Conservation (phyloP, 2,797 vertebrate species). For the Gastrophryne carolinensis region DNA sequence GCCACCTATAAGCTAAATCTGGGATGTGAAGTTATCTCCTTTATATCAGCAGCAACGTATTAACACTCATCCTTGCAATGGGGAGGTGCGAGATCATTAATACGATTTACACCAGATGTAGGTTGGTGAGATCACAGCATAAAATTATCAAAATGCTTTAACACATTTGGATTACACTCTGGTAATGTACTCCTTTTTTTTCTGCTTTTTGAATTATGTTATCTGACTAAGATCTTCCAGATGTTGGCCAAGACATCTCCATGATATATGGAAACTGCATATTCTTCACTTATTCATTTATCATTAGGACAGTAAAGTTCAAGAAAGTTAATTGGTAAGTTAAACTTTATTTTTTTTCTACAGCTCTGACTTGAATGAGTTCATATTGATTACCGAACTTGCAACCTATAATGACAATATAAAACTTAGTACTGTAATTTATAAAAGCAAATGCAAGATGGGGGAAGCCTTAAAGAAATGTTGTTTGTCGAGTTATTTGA, state of each 20-base stretch:
- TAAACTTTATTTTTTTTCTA: constrained; percentile 15
- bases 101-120: constrained; percentile 5
- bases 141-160: constrained; percentile 2
- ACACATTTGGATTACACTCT: neutral
- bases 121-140: constrained; percentile 6
- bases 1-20: neutral
- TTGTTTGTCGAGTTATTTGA: too few relatives aligned
- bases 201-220: constrained; percentile 18
- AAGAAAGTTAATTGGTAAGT: constrained; percentile 32
- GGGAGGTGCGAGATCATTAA: constrained; percentile 3
- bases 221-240: constrained; percentile 12
- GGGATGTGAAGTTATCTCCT: neutral
- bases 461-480: too few relatives aligned
- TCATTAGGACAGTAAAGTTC: constrained; percentile 31
- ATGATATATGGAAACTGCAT: constrained; percentile 21
- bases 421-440: too few relatives aligned
- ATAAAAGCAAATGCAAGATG: too few relatives aligned
- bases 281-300: constrained; percentile 4
- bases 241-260: constrained; percentile 17
- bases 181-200: neutral
- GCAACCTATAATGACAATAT: too few relatives aligned
- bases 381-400: constrained; percentile 14
- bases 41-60: neutral
- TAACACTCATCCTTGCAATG: neutral
- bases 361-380: neutral